These are phyloP conservation scores for Drosophila ercepeae DNA, from an alignment of 1,140 invertebrate species.

Conservation along the genomic window DNA sequence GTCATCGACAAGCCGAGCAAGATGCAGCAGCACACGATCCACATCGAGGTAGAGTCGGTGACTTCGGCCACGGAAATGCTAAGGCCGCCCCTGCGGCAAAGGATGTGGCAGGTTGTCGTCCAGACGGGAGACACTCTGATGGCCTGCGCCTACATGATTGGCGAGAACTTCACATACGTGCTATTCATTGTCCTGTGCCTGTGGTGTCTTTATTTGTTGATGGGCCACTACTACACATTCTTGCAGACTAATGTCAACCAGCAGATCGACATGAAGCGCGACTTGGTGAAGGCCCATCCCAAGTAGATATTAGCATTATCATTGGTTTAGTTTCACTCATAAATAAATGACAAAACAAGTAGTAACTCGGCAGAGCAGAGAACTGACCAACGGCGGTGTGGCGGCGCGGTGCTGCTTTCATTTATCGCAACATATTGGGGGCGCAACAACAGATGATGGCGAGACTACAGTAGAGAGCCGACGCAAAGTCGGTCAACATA, in stretches of 20 bases:
- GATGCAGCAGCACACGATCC: constrained; percentile 47
- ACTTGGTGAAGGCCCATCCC: background rate
- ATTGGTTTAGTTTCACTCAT: constrained; percentile 1
- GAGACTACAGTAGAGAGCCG: constrained; percentile 69
- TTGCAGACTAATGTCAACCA: constrained; percentile 31
- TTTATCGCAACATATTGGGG: constrained; percentile 72
- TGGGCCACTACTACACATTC: constrained; percentile 54
- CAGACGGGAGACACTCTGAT: constrained; percentile 24
- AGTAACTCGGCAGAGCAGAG: background rate
- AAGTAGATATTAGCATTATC: constrained; percentile 8
- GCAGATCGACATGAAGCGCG: constrained; percentile 8
- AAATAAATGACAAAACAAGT: background rate
- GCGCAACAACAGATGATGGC: constrained; percentile 77
- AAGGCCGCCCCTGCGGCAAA: constrained; percentile 42
- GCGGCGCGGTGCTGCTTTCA: background rate
- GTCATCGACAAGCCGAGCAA: constrained; percentile 20
- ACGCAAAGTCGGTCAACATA: constrained; percentile 71
- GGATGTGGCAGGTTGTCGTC: constrained; percentile 40
- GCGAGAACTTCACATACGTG: constrained; percentile 64
- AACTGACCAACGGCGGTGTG: background rate
- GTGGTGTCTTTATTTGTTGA: constrained; percentile 63
- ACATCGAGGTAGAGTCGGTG: constrained; percentile 63
- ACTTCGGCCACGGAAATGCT: constrained; percentile 45
- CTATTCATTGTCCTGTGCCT: constrained; percentile 59
- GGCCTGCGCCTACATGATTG: constrained; percentile 50